Conservation (phyloP, 1,140 invertebrate genomes). For the Stegodyphus dumicola region DNA sequence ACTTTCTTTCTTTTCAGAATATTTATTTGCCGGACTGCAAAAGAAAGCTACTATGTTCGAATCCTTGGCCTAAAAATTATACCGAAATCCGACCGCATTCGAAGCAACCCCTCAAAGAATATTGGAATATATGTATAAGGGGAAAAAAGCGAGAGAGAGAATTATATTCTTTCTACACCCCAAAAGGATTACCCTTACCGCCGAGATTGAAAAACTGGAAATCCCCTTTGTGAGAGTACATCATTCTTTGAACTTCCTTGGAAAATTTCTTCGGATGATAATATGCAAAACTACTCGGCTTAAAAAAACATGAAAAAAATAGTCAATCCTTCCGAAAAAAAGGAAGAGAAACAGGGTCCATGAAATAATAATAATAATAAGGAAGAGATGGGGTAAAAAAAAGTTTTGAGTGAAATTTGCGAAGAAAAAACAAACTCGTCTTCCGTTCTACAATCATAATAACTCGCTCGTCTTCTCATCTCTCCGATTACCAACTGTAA, state of each 20-base stretch:
- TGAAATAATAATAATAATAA: slow-evolving; percentile 1
- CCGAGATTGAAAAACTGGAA: slow-evolving; percentile 11
- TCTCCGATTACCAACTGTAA: slow-evolving; percentile 33
- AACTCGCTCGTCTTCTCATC: slow-evolving; percentile 25
- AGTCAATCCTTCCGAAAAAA: slow-evolving; percentile 5
- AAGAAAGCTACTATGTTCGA: not conserved
- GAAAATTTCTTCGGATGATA: slow-evolving; percentile 30
- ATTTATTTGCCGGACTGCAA: not conserved
- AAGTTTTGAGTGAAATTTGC: slow-evolving; percentile 13
- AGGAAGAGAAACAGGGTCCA: not conserved
- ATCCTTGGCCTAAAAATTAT: slow-evolving; percentile 51
- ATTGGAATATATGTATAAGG: not conserved
- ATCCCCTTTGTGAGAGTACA: slow-evolving; percentile 10
- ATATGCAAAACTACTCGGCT: slow-evolving; percentile 6
- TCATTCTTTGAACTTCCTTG: slow-evolving; percentile 23
- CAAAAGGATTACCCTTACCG: slow-evolving; percentile 19
- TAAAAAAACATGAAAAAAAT: not conserved
- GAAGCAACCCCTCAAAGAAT: slow-evolving; percentile 3
- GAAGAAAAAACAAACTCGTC: slow-evolving; percentile 10
- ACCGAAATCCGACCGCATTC: slow-evolving; percentile 28
- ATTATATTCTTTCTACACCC: not conserved
- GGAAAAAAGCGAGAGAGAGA: not conserved
- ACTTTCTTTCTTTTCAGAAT: not conserved
- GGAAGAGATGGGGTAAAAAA: not conserved
- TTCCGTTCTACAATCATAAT: slow-evolving; percentile 37